A percentile compares a stretch with the other conserved stretches of the same genome.
These are phyloP conservation scores for Tachypleus tridentatus DNA, from an alignment of 1,140 invertebrate species.

Conservation along the genomic window DNA sequence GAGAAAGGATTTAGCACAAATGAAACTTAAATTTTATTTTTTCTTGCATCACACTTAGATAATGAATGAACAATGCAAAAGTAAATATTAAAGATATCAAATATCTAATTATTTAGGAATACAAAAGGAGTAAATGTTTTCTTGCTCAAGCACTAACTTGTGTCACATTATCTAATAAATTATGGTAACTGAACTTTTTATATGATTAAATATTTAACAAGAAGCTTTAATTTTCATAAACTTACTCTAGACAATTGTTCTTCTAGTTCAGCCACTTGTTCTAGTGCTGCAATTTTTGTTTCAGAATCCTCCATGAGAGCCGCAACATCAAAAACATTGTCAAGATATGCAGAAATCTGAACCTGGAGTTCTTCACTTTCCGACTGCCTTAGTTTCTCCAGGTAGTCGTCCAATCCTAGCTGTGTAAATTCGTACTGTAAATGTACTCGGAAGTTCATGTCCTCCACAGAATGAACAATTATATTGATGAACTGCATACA, in stretches of 20 bases:
- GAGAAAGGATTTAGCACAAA: too few relatives aligned
- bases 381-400: constrained; percentile 79
- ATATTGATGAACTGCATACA: constrained; percentile 99
- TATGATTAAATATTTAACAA: neutral
- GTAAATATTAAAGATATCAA: too few relatives aligned
- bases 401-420: constrained; percentile 87
- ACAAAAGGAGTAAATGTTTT: too few relatives aligned
- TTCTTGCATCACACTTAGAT: too few relatives aligned
- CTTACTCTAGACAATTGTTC: constrained; percentile 51
- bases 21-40: too few relatives aligned
- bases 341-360: constrained; percentile 93
- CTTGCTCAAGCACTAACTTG: too few relatives aligned
- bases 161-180: neutral
- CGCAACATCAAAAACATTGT: constrained; percentile 96
- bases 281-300: constrained; percentile 83
- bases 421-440: constrained; percentile 96
- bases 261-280: constrained; percentile 79
- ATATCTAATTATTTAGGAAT: too few relatives aligned
- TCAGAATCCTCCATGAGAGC: constrained; percentile 95
- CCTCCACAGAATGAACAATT: constrained; percentile 96
- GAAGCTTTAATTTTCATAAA: neutral
- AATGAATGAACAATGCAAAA: too few relatives aligned
- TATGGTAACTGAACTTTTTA: too few relatives aligned
- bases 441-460: constrained; percentile 97
- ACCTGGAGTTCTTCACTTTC: constrained; percentile 92